Base-by-base conservation (phyloP, 92 coral and sea anemone genomes). In the Micromussa lordhowensis region DNA sequence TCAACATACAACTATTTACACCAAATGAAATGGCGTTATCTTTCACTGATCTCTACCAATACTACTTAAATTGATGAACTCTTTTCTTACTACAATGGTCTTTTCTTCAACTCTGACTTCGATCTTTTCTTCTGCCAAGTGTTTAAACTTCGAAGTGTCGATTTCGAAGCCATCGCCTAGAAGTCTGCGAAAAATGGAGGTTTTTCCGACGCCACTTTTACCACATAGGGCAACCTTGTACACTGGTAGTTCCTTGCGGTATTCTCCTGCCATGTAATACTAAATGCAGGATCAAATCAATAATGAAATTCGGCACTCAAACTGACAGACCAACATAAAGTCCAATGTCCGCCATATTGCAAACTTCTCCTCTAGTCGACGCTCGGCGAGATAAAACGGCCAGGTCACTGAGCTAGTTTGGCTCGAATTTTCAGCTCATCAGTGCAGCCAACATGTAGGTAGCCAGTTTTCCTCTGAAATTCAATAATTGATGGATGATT, bases 211-310 rank as follows among this genome's bases (percentile, higher is more conserved):
- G 16, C 51, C 82, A 35, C 78, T 70, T 36, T 55, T 78, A 18
- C 97, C 97, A 48, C 94, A 82, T 22, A 94, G 68, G 29, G 91
- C 89, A 73, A 92, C 91, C 51, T 92, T 94, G 73, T 89, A 92
- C 38, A 87, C 85, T 32, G 82, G 82, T 26, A 64, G 40, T 29
- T 40, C 40, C 66, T 35, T 36, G 26, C 26, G 22, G 34, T 0
- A 79, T 31, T 34, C 40, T 11, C 74, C 73, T 36, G 73, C 80
- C 87, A 84, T 84, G 68, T 15, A 4, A 38, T n/a, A 18, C 5
- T 49, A 38, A 38, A 38, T 24, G 18, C 16, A n/a, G 38, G 34
- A 18, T 3, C 74, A 63, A 36, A 38, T 81, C 75, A 66, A 38
- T 18, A 2, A 81, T 24, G 15, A 81, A 63, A n/a, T n/a, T n/a